phyloP scores from a whole-genome alignment of 92 coral and sea anemone genomes.

The Umimayanthus kanabou region DNA sequence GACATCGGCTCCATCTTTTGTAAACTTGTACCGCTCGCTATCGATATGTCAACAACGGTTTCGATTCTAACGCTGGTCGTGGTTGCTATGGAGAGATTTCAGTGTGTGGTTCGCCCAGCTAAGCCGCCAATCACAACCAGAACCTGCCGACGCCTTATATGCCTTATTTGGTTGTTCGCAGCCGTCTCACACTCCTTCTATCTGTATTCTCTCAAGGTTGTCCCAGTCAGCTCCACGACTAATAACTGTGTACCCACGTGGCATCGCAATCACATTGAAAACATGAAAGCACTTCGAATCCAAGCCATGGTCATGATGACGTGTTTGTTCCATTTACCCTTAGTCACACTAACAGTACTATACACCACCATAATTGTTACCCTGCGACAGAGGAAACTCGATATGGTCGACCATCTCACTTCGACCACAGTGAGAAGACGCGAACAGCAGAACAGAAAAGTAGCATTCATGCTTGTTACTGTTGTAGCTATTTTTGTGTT shows the following conservation, averaged over 20 bases:
- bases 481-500: constrained; percentile 25
- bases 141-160: constrained; percentile 10
- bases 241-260: neutral
- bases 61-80: constrained; percentile 34
- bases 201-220: neutral
- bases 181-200: constrained; percentile 18
- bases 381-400: constrained; percentile 16
- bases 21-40: constrained; percentile 14
- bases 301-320: constrained; percentile 4
- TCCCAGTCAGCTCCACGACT: neutral
- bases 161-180: constrained; percentile 24
- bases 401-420: constrained; percentile 1
- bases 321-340: constrained; percentile 4
- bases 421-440: constrained; percentile 30
- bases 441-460: constrained; percentile 24
- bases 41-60: constrained; percentile 22
- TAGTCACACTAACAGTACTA: constrained; percentile 2
- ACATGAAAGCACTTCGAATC: neutral
- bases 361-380: constrained; percentile 25
- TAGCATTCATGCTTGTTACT: constrained; percentile 22
- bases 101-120: neutral
- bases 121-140: constrained; percentile 7
- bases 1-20: constrained; percentile 10
- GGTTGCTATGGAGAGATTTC: constrained; percentile 27
- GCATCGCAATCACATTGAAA: neutral